phyloP scores from a whole-genome alignment of 2,113 vertebrate genomes.

The Sinocyclocheilus anophthalmus region DNA sequence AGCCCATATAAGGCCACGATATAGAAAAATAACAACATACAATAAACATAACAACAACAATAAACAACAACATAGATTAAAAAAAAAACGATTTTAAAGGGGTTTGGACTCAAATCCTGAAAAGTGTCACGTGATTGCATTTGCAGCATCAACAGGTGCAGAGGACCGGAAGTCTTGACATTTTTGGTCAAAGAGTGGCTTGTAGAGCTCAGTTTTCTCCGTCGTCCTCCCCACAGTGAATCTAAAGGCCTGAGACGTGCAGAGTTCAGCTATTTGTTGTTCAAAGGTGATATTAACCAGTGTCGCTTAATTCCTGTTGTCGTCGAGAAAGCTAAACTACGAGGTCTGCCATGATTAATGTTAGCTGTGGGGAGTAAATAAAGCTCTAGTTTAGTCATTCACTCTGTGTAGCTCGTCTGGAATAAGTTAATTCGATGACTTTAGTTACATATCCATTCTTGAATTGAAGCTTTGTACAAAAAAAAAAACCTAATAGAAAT shows the following conservation, averaged over 20 bases:
- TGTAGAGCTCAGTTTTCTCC: not conserved
- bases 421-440: not conserved
- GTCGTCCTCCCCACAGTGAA: not conserved
- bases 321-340: not conserved
- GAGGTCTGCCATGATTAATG: not conserved
- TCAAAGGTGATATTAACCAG: not conserved
- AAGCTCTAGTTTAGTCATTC: not conserved
- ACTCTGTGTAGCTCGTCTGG: not conserved
- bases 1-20: not conserved
- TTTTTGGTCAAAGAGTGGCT: not conserved
- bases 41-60: no score
- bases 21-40: not conserved
- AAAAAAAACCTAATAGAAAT: not conserved
- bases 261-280: not conserved
- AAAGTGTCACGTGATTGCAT: not conserved
- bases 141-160: no score
- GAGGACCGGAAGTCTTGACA: not conserved
- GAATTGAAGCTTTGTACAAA: not conserved
- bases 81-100: not conserved
- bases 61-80: no score
- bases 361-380: not conserved
- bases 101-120: not conserved
- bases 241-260: not conserved
- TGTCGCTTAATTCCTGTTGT: not conserved
- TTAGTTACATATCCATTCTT: not conserved